Conservation (phyloP, 2,888 invertebrate genomes). For the Osmoderma eremita region DNA sequence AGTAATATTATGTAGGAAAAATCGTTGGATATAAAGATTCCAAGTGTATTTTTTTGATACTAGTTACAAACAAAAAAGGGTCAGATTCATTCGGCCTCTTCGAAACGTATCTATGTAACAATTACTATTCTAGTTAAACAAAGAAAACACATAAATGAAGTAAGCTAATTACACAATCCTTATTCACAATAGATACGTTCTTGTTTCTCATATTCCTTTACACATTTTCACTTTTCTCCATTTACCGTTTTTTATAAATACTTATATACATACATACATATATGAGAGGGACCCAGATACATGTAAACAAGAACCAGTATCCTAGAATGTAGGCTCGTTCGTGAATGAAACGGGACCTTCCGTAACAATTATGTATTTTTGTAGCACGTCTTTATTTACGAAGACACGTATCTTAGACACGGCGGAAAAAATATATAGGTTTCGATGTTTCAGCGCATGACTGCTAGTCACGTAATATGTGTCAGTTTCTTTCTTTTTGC, state of each 20-base stretch:
- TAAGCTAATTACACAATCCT: conserved; percentile 18
- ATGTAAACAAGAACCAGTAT: conserved; percentile 24
- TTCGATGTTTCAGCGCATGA: conserved; percentile 13
- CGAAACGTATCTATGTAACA: no score
- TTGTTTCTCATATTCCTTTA: conserved; percentile 12
- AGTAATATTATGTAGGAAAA: no score
- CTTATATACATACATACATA: no score
- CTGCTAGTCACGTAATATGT: conserved; percentile 20
- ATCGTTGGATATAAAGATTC: no score
- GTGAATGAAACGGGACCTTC: conserved; percentile 24
- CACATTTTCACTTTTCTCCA: conserved; percentile 18
- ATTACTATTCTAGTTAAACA: no score
- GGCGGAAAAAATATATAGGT: conserved; percentile 12
- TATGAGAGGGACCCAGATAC: conserved; percentile 27
- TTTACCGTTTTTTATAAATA: conserved; percentile 11
- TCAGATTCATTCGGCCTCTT: no score
- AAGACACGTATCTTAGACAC: background rate
- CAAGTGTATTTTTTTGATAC: no score
- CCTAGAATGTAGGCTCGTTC: conserved; percentile 3
- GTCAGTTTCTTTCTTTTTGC: conserved; percentile 15
- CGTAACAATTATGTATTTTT: conserved; percentile 21
- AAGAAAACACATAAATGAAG: background rate
- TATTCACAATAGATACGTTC: conserved; percentile 12
- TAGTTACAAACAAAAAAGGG: no score
- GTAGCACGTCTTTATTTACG: background rate